Base-by-base conservation (phyloP, 1,140 invertebrate genomes). In the Hermetia illucens region DNA sequence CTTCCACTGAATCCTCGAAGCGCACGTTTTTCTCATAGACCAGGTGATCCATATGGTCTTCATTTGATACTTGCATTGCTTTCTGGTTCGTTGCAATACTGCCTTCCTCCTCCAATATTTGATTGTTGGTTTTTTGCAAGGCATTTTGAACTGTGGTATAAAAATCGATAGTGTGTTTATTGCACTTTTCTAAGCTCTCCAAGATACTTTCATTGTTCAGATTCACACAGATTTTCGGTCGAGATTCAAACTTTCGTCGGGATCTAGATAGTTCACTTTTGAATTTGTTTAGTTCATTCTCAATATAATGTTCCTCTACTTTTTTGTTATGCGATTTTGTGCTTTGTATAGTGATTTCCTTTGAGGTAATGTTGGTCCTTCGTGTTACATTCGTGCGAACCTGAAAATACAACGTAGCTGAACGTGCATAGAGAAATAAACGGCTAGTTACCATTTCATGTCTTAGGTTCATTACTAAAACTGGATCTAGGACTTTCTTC, bases 401-500 rank as follows among this genome's bases (percentile, higher is more conserved):
- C 16, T 50, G 44, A 25, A 55, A 53, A 56, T 59, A 15, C 2
- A 22, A 21, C 22, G n/a, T 12, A 32, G 37, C 30, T 34, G 29
- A 33, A 9, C 16, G 25, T 25, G 21, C 25, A 9, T 21, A 13
- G 15, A 25, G 5, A 15, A 22, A 35, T n/a, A n/a, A n/a, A n/a
- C n/a, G n/a, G n/a, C n/a, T n/a, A 17, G 18, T 36, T 33, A 61
- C 58, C 52, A 57, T 51, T 40, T 57, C 45, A 36, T 61, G 58
- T 1, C 58, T 42, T 42, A 60, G 48, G 22, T 60, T 52, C 57
- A 61, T 61, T 5, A 60, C 48, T 0, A 54, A 34, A 27, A 40
- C 45, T 0, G 58, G 58, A 51, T 58, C 50, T 1, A 60, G 31
- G 5, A 45, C 42, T 18, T 44, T 43, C 6, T 34, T 24, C 4